Evolutionary conservation across 2,797 vertebrate species (phyloP).

Genomic region (Zonotrichia albicollis): DNA sequence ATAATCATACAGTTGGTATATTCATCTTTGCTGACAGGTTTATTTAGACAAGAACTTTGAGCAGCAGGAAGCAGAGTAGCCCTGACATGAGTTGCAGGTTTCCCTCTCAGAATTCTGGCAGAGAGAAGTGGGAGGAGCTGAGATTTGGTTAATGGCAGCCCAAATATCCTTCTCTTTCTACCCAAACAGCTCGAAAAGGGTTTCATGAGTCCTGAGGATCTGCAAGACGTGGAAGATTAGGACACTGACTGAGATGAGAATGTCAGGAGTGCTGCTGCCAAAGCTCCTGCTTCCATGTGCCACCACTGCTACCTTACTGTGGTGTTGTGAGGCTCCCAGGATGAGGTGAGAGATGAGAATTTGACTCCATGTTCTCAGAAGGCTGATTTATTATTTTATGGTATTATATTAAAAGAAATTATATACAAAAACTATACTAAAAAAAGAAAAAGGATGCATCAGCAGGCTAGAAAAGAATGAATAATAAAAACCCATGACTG

Average conservation of each 20-base stretch:
- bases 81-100: not conserved
- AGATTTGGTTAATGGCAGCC: not conserved
- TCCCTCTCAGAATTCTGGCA: not conserved
- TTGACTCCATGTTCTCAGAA: too few species aligned
- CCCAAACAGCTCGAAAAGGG: not conserved
- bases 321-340: too few species aligned
- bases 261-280: accelerated
- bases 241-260: not conserved
- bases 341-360: too few species aligned
- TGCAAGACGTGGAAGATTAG: not conserved
- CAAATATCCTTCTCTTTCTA: not conserved
- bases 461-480: too few species aligned
- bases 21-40: not conserved
- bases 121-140: not conserved
- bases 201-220: accelerated
- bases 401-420: too few species aligned
- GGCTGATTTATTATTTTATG: too few species aligned
- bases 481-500: too few species aligned
- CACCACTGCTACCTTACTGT: not conserved
- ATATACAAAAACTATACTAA: too few species aligned
- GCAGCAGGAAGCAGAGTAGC: not conserved
- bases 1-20: not conserved
- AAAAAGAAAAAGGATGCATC: too few species aligned
- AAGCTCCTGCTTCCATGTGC: not conserved
- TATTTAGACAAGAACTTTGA: not conserved